Conservation (phyloP, 2,797 vertebrate species). For the Tinamus major region DNA sequence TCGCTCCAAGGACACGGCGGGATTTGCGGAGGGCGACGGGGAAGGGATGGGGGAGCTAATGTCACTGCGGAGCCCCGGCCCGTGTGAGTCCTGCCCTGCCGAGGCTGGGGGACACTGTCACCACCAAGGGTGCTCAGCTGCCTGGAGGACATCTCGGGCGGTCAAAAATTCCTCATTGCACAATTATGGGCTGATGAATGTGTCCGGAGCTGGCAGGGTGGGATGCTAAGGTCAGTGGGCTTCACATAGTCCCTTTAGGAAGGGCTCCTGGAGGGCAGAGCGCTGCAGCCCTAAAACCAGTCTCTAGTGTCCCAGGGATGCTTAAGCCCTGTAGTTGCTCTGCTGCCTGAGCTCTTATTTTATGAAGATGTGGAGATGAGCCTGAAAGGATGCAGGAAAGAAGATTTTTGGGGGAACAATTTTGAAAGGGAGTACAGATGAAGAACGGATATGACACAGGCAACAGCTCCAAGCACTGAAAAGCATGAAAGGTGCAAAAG, state of each 20-base stretch:
- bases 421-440: background rate
- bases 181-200: background rate
- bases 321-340: background rate
- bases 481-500: background rate
- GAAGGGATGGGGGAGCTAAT: background rate
- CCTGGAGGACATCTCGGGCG: background rate
- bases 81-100: too few species aligned
- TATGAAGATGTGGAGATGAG: background rate
- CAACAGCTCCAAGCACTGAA: rapidly evolving
- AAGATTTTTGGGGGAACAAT: background rate
- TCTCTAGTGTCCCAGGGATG: background rate
- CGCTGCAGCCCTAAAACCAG: background rate
- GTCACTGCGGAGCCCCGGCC: background rate
- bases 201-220: background rate
- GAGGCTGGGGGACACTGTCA: too few species aligned
- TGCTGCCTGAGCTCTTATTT: background rate
- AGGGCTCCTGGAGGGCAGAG: background rate
- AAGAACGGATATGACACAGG: background rate
- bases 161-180: background rate
- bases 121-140: too few species aligned
- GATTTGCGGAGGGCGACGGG: background rate
- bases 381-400: background rate
- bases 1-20: rapidly evolving
- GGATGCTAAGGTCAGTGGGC: background rate
- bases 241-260: background rate